Base-by-base conservation (phyloP, 2,888 invertebrate species). In the Pilophorus perplexus region DNA sequence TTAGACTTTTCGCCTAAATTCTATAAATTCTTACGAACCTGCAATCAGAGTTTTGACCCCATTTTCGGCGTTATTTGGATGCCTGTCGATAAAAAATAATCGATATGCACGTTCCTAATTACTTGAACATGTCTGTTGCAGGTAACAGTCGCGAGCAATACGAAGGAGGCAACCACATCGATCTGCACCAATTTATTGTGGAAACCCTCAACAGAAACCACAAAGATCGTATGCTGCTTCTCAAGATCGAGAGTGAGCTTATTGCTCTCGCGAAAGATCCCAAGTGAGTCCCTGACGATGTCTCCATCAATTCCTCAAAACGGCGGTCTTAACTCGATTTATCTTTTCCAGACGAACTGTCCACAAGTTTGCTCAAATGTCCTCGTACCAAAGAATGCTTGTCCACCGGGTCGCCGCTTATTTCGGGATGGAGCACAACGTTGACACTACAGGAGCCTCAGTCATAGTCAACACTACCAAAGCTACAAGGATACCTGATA, bases 311-410 rank as follows among this genome's bases (percentile, higher is more conserved):
- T n/a, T n/a, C n/a, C n/a, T n/a, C n/a, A n/a, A n/a, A n/a, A n/a
- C n/a, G n/a, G n/a, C n/a, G n/a, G n/a, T n/a, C n/a, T n/a, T n/a
- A n/a, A n/a, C n/a, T n/a, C n/a, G n/a, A n/a, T n/a, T n/a, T n/a
- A n/a, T n/a, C n/a, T 67, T 59, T 75, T 75, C 0, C 76, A 88
- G 88, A n/a, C 84, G 85, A 71, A 84, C 84, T 73, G 84, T 87
- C 75, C 87, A 88, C 73, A 89, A 89, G 74, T 95, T 96, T 79
- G 91, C 91, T 16, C 88, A 88, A 76, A 92, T 94, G 89, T 90
- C 93, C 68, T 94, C 95, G 62, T 97, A 97, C 81, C 93, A 95
- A 71, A 85, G 97, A 27, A 94, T 97, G 95, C 79, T 97, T 73
- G 93, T 96, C 1, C 97, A 97, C 77, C 86, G 96, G 28, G 90